phyloP scores from a whole-genome alignment of 2,888 invertebrate genomes.

The Scaptomyza reducta region DNA sequence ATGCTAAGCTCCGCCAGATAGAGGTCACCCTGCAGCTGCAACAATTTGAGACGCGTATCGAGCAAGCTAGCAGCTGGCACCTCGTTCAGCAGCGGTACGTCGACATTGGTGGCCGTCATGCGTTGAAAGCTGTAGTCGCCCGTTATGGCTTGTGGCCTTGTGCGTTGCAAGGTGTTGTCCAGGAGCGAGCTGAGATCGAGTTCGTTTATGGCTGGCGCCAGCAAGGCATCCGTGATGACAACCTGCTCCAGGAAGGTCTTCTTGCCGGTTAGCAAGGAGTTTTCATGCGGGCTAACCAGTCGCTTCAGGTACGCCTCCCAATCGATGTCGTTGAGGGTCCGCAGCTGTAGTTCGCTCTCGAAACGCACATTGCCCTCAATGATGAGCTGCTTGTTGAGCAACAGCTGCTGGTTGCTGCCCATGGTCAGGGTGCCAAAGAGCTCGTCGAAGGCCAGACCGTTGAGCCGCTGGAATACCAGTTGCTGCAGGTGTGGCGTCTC shows the following conservation, averaged over 20 bases:
- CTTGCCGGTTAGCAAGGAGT: slow-evolving; percentile 54
- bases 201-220: slow-evolving; percentile 59
- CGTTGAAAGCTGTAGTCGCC: slow-evolving; percentile 70
- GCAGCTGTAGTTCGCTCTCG: slow-evolving; percentile 56
- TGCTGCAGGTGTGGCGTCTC: slow-evolving; percentile 53
- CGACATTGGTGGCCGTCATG: slow-evolving; percentile 62
- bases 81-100: slow-evolving; percentile 70
- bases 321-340: slow-evolving; percentile 65
- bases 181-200: slow-evolving; percentile 63
- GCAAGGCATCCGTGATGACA: slow-evolving; percentile 59
- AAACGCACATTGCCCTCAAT: slow-evolving; percentile 79
- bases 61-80: slow-evolving; percentile 58
- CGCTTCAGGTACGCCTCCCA: slow-evolving; percentile 68
- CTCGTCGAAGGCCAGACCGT: slow-evolving; percentile 73
- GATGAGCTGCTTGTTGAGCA: slow-evolving; percentile 78
- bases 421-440: slow-evolving; percentile 60
- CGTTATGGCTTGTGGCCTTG: slow-evolving; percentile 68
- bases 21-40: slow-evolving; percentile 64
- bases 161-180: slow-evolving; percentile 68
- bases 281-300: slow-evolving; percentile 67
- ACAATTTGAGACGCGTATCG: slow-evolving; percentile 53
- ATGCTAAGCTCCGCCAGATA: slow-evolving; percentile 61
- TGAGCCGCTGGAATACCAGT: slow-evolving; percentile 72
- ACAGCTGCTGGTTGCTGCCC: slow-evolving; percentile 42
- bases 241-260: slow-evolving; percentile 64